Base-by-base conservation (phyloP, 1,140 invertebrate genomes). In the Bradysia coprophila region DNA sequence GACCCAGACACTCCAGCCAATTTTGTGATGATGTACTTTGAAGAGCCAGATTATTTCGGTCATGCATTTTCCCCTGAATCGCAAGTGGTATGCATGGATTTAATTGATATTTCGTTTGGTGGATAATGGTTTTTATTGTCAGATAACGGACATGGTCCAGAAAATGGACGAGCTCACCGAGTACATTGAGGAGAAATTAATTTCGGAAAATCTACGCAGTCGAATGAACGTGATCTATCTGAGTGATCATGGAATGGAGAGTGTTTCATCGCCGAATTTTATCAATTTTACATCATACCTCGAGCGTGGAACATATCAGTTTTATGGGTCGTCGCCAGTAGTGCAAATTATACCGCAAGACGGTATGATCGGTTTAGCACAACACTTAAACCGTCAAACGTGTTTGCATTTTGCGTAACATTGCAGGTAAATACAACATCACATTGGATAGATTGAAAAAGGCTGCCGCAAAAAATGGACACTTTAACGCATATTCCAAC, bases 21-120 rank as follows among this genome's bases (percentile, higher is more conserved):
- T 55, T 60, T 82, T 39, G 69, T 79, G 5, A 63, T 78, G 50
- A 28, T 81, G n/a, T 85, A 86, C 51, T 75, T 82, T 49, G 70
- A 82, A 48, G 73, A 83, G 52, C 81, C 81, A 1, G 81, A 84
- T 55, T 53, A 56, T 4, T 62, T 65, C 44, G 75, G 60, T 4
- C 73, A 76, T 49, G 54, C 42, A 0, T 63, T 57, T 45, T 73
- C 73, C 0, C 52, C 54, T 8, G 51, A 57, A 39, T 57, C 57
- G 23, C 6, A 13, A 22, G 21, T 5, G 21, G 38, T 39, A 39
- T 3, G 21, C 5, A 36, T 36, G 5, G 10, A 6, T 28, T 8
- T 28, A 28, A 28, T 8, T 28, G 24, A 28, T 8, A 6, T 28
- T 28, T 28, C 6, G 24, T 8, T 6, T 13, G 6, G 24, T 8